Conservation (phyloP, 2,113 vertebrate species). For the Ictalurus furcatus region DNA sequence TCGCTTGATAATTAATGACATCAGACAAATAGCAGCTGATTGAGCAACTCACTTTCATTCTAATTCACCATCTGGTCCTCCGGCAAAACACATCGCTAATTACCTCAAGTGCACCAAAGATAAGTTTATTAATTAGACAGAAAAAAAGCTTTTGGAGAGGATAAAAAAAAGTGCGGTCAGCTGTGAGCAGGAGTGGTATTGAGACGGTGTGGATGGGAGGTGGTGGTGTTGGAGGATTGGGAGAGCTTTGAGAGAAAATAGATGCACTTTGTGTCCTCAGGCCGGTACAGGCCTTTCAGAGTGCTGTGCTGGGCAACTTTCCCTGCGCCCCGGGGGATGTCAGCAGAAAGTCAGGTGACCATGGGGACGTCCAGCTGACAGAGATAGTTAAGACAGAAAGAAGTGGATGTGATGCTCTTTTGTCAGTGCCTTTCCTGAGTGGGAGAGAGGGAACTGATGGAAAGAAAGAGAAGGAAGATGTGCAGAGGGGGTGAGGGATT, state of each 20-base stretch:
- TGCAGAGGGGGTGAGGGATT: not conserved
- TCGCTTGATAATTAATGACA: slow-evolving; percentile 79
- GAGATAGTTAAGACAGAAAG: slow-evolving; percentile 57
- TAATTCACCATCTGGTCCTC: slow-evolving; percentile 80
- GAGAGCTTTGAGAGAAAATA: slow-evolving; percentile 30
- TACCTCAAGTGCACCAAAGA: slow-evolving; percentile 76
- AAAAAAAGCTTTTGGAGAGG: slow-evolving; percentile 57
- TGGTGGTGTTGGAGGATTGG: slow-evolving; percentile 11
- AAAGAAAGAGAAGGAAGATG: slow-evolving; percentile 30
- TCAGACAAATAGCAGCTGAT: slow-evolving; percentile 79
- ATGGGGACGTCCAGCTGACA: slow-evolving; percentile 68
- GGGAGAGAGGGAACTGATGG: not conserved
- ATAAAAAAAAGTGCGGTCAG: slow-evolving; percentile 41
- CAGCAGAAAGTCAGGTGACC: slow-evolving; percentile 68
- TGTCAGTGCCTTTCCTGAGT: slow-evolving; percentile 56
- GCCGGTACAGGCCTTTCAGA: slow-evolving; percentile 61
- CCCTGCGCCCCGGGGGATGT: slow-evolving; percentile 54
- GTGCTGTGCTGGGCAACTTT: slow-evolving; percentile 58
- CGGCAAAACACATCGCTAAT: slow-evolving; percentile 75
- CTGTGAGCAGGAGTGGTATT: slow-evolving; percentile 21
- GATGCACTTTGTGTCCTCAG: slow-evolving; percentile 55
- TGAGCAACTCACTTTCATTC: slow-evolving; percentile 79
- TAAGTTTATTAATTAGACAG: slow-evolving; percentile 74
- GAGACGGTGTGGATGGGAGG: slow-evolving; percentile 4
- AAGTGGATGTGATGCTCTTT: slow-evolving; percentile 53